phyloP scores from a whole-genome alignment of 2,888 invertebrate species.

The Pseudeuparius sepicola region DNA sequence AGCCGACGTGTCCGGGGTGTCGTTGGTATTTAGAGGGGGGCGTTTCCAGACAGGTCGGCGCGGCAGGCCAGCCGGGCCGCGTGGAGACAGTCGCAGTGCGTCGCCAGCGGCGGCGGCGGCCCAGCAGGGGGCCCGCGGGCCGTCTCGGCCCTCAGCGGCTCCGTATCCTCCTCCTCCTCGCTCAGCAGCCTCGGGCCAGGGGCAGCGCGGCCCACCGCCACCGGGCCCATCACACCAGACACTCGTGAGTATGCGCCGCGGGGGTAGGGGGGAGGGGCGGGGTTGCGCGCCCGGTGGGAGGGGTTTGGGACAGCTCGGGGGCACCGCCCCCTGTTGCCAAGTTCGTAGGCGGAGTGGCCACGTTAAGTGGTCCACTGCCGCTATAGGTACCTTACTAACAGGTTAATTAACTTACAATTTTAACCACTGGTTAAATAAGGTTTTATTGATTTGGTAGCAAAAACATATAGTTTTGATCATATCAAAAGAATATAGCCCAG shows the following conservation, averaged over 20 bases:
- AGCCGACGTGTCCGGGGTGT: constrained; percentile 36
- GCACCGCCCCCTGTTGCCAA: no score
- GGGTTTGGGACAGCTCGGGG: no score
- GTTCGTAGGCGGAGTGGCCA: no score
- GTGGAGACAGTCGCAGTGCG: constrained; percentile 79
- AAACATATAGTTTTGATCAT: no score
- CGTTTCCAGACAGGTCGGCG: constrained; percentile 78
- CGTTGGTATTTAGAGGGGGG: constrained; percentile 42
- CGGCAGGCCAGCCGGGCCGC: constrained; percentile 75
- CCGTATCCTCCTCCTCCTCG: constrained; percentile 58
- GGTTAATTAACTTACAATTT: no score
- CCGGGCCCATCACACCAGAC: constrained; percentile 60
- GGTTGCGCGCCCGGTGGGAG: no score
- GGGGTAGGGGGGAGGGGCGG: no score
- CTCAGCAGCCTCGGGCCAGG: constrained; percentile 50
- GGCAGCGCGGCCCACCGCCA: constrained; percentile 48
- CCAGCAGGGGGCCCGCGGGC: constrained; percentile 41
- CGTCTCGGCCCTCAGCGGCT: constrained; percentile 75
- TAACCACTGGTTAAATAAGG: no score
- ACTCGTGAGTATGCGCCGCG: constrained; percentile 53
- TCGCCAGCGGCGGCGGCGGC: constrained; percentile 54
- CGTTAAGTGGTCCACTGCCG: no score
- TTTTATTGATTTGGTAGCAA: no score
- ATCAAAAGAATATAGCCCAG: no score
- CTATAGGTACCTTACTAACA: no score